Base-by-base conservation (phyloP, 2,113 vertebrate species). In the Poeciliopsis occidentalis region DNA sequence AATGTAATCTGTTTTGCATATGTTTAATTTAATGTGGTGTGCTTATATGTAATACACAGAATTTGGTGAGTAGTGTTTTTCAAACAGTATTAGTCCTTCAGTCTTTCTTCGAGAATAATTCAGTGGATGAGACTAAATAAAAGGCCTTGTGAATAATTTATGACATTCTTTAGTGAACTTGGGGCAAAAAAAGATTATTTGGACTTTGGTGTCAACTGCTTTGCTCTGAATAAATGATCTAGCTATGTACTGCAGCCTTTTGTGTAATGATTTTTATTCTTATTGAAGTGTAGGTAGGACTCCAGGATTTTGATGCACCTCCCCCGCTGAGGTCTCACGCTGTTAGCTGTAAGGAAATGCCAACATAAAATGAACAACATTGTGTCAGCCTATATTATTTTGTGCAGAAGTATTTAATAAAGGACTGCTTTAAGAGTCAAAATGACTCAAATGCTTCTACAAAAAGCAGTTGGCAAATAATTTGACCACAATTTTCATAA, bases 331-430 rank as follows among this genome's bases (percentile, higher is more conserved):
- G 81, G 37, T 75, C 61, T 60, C 71, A 72, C 41, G 12, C 85
- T 78, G 79, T 81, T 82, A 71, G 69, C 24, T 62, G 81, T 64
- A 51, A 87, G 26, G 65, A 84, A 75, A 71, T 60, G 62, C 71
- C 51, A 62, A 71, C 57, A 67, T 26, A 37, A 60, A 75, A 70
- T 29, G 51, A 87, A 69, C 73, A 82, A 73, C 83, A 75, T 65
- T 63, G 78, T 78, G 74, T 69, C 61, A 69, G 32, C 51, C 81
- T 81, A 78, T 60, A 85, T 82, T 64, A 80, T 51, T 47, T 32
- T 29, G 51, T 69, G 67, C 41, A 63, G 79, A 76, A 71, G 76
- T 88, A 82, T 86, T 89, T 87, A 47, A 87, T 81, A 41, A 79
- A 47, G 70, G 77, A 81, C 65, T 31, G 67, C 24, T 29, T 70